These are phyloP conservation scores for Malacoctenus gilli DNA, from an alignment of 2,797 vertebrate genomes.

Conservation along the genomic window DNA sequence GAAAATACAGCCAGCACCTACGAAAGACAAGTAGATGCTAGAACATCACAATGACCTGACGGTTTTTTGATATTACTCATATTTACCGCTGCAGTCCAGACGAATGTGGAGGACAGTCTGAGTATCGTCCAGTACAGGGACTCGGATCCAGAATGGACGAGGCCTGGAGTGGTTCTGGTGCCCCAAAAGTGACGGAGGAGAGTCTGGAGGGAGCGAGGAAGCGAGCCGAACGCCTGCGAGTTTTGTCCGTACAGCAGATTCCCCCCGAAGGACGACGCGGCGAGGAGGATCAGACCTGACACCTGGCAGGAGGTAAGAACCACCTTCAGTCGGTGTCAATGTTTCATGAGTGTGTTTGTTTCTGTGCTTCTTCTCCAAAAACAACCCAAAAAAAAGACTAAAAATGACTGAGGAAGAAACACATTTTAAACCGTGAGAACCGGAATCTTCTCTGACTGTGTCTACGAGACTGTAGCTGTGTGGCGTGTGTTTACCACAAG, in stretches of 20 bases:
- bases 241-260: slow-evolving; percentile 55
- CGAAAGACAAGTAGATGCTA: slow-evolving; percentile 1
- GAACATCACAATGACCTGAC: background rate
- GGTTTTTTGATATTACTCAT: background rate
- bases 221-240: slow-evolving; percentile 39
- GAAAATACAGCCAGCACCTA: slow-evolving; percentile 67
- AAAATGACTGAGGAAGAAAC: too few species aligned
- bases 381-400: too few species aligned
- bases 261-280: slow-evolving; percentile 56
- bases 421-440: too few species aligned
- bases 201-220: slow-evolving; percentile 44
- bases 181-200: slow-evolving; percentile 38
- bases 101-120: slow-evolving; percentile 32
- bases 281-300: slow-evolving; percentile 64
- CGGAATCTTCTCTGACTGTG: too few species aligned
- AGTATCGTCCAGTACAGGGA: slow-evolving; percentile 41
- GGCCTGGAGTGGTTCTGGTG: slow-evolving; percentile 6
- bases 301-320: slow-evolving; percentile 65
- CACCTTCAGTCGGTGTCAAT: too few species aligned
- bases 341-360: too few species aligned
- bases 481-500: slow-evolving; percentile 75
- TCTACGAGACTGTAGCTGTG: background rate
- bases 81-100: slow-evolving; percentile 76
- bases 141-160: slow-evolving; percentile 3
- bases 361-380: too few species aligned